A percentile compares a stretch with the other conserved stretches of the same genome.
These are phyloP conservation scores for Apodemia duryi DNA, from an alignment of 2,888 invertebrate species.

Conservation along the genomic window DNA sequence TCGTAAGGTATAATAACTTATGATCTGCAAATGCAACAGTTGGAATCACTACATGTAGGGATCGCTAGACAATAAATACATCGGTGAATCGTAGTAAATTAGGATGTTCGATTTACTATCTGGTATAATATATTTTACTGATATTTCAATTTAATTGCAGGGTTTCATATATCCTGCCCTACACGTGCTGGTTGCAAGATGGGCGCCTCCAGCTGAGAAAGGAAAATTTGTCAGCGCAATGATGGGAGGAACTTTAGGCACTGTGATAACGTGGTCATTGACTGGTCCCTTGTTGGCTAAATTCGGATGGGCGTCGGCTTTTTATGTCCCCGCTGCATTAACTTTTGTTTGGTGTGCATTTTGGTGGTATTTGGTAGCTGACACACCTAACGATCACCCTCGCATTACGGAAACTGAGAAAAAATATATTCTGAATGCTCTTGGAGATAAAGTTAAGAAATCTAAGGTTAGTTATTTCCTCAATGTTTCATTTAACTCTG, in stretches of 20 bases:
- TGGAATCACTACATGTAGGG: no score
- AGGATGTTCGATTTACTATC: no score
- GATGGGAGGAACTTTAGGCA: constrained; percentile 86
- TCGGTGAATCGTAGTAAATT: neutral
- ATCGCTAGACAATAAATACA: no score
- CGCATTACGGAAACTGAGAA: constrained; percentile 81
- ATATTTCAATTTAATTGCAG: constrained; percentile 42
- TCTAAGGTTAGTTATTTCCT: constrained; percentile 62
- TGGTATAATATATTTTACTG: constrained; percentile 2
- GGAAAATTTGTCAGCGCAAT: constrained; percentile 85
- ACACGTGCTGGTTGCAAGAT: constrained; percentile 83
- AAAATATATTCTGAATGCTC: constrained; percentile 80
- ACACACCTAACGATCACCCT: constrained; percentile 81
- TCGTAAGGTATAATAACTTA: no score
- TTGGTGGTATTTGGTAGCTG: constrained; percentile 82
- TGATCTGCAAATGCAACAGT: no score
- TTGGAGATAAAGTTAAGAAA: constrained; percentile 77
- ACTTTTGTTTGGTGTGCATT: constrained; percentile 75
- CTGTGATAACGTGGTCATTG: constrained; percentile 84
- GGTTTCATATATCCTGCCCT: constrained; percentile 82
- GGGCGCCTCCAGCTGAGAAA: constrained; percentile 87
- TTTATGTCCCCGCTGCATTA: constrained; percentile 81
- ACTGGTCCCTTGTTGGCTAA: constrained; percentile 81
- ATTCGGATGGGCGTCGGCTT: constrained; percentile 83
- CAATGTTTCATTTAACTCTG: no score